Evolutionary conservation across 2,888 invertebrate species (phyloP).

Genomic region (Polydesmus complanatus): DNA sequence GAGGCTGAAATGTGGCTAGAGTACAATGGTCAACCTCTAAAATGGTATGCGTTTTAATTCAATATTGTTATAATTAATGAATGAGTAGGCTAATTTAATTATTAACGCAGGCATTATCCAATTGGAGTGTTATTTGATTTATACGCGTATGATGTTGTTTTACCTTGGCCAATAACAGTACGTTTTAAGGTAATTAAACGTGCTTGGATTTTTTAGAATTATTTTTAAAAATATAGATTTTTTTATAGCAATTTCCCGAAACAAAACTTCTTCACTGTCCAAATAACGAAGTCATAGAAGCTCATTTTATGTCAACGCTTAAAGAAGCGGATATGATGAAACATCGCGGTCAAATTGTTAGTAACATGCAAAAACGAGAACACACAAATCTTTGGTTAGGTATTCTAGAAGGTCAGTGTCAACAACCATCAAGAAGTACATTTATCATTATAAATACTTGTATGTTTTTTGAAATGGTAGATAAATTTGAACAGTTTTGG

Average conservation of each 20-base stretch:
- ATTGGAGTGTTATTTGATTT: conserved; percentile 84
- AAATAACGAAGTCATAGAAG: conserved; percentile 78
- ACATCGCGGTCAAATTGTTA: conserved; percentile 77
- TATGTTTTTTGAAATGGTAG: no score
- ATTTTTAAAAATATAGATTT: not conserved
- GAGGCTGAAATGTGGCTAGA: conserved; percentile 90
- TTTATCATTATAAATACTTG: conserved; percentile 12
- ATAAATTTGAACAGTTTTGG: conserved; percentile 99
- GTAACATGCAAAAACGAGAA: conserved; percentile 88
- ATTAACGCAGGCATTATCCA: conserved; percentile 43
- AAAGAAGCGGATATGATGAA: conserved; percentile 98
- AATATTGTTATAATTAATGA: not conserved
- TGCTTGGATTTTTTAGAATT: not conserved
- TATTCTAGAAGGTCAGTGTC: conserved; percentile 62
- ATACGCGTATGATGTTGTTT: conserved; percentile 47
- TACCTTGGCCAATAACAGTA: conserved; percentile 88
- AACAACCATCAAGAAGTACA: not conserved
- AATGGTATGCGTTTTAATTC: conserved; percentile 43
- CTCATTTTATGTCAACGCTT: conserved; percentile 84
- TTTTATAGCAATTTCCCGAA: conserved; percentile 71
- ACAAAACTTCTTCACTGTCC: conserved; percentile 70
- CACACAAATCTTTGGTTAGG: conserved; percentile 94
- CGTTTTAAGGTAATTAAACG: conserved; percentile 48
- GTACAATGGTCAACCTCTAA: conserved; percentile 76
- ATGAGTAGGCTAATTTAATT: conserved; percentile 11